These are phyloP conservation scores for Sterrhoptilus dennistouni DNA, from an alignment of 2,113 vertebrate species.

Conservation along the genomic window DNA sequence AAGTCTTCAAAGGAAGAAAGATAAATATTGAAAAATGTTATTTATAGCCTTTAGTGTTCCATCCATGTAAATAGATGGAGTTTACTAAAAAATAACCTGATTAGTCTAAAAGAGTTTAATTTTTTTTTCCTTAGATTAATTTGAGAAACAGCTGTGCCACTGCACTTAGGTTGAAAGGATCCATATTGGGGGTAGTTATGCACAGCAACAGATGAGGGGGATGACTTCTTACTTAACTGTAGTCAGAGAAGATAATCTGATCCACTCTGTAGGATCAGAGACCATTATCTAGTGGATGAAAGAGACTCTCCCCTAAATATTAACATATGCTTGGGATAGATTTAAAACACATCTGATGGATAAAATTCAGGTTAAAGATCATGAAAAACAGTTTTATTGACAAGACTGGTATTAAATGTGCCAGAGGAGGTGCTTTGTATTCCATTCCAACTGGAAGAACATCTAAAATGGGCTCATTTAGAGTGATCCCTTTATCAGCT, in stretches of 20 bases:
- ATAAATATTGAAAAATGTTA: constrained; percentile 12
- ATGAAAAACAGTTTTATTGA: background rate
- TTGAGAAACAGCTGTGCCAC: background rate
- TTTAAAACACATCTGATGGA: background rate
- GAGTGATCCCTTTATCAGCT: background rate
- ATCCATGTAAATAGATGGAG: background rate
- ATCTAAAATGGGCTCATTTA: background rate
- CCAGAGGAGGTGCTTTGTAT: background rate
- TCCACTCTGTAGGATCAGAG: background rate
- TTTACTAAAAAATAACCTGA: background rate
- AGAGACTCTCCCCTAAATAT: background rate
- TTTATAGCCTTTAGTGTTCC: background rate
- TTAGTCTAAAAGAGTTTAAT: background rate
- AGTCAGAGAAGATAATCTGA: background rate
- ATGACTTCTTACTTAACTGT: background rate
- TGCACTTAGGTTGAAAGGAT: background rate
- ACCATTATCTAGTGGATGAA: background rate
- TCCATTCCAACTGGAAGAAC: background rate
- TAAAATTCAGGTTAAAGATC: background rate
- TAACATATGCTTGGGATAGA: background rate
- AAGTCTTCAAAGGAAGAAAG: constrained; percentile 10
- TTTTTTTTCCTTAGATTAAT: background rate
- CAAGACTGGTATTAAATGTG: background rate
- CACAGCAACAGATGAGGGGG: background rate
- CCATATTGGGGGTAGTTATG: background rate